Evolutionary conservation across 2,888 invertebrate species (phyloP).

Genomic region (Pollenia griseotomentosa): DNA sequence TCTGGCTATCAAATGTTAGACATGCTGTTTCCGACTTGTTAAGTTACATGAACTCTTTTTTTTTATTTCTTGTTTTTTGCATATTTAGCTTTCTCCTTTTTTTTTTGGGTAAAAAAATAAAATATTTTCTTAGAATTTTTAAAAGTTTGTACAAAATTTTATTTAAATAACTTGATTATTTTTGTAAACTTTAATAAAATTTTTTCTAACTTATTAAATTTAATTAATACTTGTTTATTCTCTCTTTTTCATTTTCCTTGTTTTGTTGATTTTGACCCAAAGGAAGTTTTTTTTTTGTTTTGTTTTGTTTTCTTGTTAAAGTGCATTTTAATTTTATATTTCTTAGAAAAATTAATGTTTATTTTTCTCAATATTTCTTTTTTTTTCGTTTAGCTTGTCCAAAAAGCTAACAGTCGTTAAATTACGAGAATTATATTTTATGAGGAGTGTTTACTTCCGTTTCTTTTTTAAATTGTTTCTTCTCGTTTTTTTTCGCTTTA

Average conservation of each 20-base stretch:
- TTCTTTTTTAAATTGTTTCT: slow-evolving; percentile 9
- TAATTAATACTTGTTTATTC: slow-evolving; percentile 54
- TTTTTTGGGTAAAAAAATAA: background rate
- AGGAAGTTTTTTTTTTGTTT: background rate
- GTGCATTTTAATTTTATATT: slow-evolving; percentile 63
- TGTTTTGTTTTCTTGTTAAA: background rate
- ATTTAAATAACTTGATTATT: slow-evolving; percentile 51
- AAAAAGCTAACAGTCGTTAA: slow-evolving; percentile 64
- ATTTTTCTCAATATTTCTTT: slow-evolving; percentile 22
- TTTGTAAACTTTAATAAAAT: slow-evolving; percentile 40
- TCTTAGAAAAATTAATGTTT: slow-evolving; percentile 54
- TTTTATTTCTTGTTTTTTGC: background rate
- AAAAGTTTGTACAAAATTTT: slow-evolving; percentile 26
- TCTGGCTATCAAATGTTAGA: slow-evolving; percentile 71
- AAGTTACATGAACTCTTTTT: slow-evolving; percentile 61
- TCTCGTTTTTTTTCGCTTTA: slow-evolving; percentile 14
- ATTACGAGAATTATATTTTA: slow-evolving; percentile 54
- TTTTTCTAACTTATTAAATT: slow-evolving; percentile 45
- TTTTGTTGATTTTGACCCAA: slow-evolving; percentile 22
- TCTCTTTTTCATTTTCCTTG: background rate
- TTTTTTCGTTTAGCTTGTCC: slow-evolving; percentile 19
- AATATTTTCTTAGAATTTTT: slow-evolving; percentile 28
- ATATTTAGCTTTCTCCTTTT: background rate
- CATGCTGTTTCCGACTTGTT: slow-evolving; percentile 71
- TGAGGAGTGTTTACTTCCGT: slow-evolving; percentile 72